Base-by-base conservation (phyloP, 2,888 invertebrate species). In the Apantesis nais region DNA sequence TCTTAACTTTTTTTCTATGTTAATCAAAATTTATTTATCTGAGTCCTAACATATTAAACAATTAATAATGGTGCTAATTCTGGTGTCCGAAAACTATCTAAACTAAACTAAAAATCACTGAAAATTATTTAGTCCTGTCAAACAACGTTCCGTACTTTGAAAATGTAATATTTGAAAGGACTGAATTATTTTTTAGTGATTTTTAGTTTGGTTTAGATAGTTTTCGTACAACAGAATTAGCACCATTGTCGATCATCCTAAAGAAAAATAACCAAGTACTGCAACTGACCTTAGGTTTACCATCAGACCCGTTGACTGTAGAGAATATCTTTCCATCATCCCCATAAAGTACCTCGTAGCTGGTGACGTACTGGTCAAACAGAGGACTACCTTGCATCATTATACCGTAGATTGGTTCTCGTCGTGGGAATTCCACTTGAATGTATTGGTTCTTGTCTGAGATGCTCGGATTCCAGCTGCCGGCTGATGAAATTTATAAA, bases 321-420 rank as follows among this genome's bases (percentile, higher is more conserved):
- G 96, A 96, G 87, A 96, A 97, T 3, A 92, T 88, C 39, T 89
- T 86, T 0, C 96, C 97, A 85, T 97, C 97, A 19, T 96, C 95
- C 34, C 97, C 97, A 83, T 97, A 97, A 77, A 97, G 81, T 37
- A 98, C 94, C 83, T 96, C 96, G 84, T 97, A 98, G 81, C 97
- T 97, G 29, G 97, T 98, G 60, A 98, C 97, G 88, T 96, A 98
- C 84, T 97, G 96, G 78, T 97, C 95, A 73, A 96, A 96, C 4
- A 96, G 83, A 0, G 97, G 96, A 86, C 96, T 97, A 31, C 98
- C 98, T 83, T 97, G 97, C 77, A 98, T 89, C 16, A 96, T 90
- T 0, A 98, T 94, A 0, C 98, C 98, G 85, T 97, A 98, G 29
- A 98, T 88, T 0, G 97, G 96, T 83, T 97, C 96, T 4, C 96